These are phyloP conservation scores for Parasteatoda tepidariorum DNA, from an alignment of 1,140 invertebrate species.

Conservation along the genomic window DNA sequence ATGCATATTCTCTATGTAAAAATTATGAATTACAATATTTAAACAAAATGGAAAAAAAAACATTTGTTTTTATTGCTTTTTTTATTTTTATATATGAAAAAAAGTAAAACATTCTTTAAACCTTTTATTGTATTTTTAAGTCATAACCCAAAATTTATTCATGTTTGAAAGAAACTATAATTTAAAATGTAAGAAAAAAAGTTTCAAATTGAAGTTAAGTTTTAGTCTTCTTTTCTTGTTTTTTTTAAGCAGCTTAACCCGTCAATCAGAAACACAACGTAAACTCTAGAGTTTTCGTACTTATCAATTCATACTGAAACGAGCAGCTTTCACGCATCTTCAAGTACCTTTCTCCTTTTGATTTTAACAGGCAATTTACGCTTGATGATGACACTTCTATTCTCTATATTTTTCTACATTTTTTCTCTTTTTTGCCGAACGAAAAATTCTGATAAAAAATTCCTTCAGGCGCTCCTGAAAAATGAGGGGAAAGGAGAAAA, in stretches of 20 bases:
- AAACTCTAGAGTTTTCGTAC: background rate
- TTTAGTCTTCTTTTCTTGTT: background rate
- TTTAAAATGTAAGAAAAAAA: too few relatives aligned
- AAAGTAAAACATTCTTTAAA: too few relatives aligned
- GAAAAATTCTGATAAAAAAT: background rate
- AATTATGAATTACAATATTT: too few relatives aligned
- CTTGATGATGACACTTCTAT: constrained; percentile 43
- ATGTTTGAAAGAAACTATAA: too few relatives aligned
- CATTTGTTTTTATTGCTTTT: too few relatives aligned
- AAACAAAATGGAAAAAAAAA: too few relatives aligned
- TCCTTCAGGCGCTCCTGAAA: constrained; percentile 17
- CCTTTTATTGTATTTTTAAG: too few relatives aligned
- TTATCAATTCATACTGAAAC: background rate
- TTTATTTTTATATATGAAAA: too few relatives aligned
- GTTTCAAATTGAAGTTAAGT: too few relatives aligned
- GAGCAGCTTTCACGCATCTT: background rate
- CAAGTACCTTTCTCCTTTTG: background rate
- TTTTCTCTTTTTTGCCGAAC: background rate
- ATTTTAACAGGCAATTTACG: constrained; percentile 51
- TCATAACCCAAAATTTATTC: too few relatives aligned
- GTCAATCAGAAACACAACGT: background rate
- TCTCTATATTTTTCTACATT: background rate
- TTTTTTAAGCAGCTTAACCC: background rate
- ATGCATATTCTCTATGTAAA: too few relatives aligned
- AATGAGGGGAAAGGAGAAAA: background rate